Evolutionary conservation across 37 sponge, comb jelly and placozoan species (phyloP), one percentile per base, ranked within the genome.

Genomic region (Lycopodina hypogea): DNA sequence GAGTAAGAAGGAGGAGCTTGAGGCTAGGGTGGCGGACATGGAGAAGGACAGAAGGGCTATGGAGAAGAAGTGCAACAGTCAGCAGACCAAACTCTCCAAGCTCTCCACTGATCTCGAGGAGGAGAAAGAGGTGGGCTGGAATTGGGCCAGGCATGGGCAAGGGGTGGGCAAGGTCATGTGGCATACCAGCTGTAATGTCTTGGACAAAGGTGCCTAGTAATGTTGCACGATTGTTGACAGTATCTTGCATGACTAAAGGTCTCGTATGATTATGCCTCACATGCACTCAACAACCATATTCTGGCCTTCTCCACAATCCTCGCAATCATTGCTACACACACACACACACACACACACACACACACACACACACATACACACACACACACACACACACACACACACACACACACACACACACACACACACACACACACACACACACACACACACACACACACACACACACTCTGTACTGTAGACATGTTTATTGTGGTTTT

Each of bases 41-140:
- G 87, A 88, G 70, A 82, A 69, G 69, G 92, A 88, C 57, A 92
- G 76, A 82, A 87, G 78, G 42, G 79, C 71, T 21, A 28, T 35
- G 0, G 95, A 92, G 35, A 94, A 92, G 83, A 94, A 87, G 42
- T 42, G 41, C 7, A 0, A 18, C 14, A 74, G 81, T 75, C 79
- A 86, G 0, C 89, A 88, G 39, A 35, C 48, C 23, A 88, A 80
- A 40, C 11, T 88, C 18, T 34, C 61, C 51, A 93, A 88, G 56
- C 12, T 81, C 9, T n/a, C 78, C 0, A 33, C 75, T 58, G 84
- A 93, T n/a, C 75, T 89, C 18, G 74, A 76, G 28, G 94, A 85
- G 33, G 96, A 95, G 69, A 93, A 79, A 48, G 91, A 95, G 83
- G 93, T 95, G 36, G 28, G 45, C 9, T 40, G 35, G 65, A n/a